A percentile compares a stretch with the other conserved stretches of the same genome.
Conservation (phyloP, 2,888 invertebrate genomes). For the Tromatobia lineatoria region DNA sequence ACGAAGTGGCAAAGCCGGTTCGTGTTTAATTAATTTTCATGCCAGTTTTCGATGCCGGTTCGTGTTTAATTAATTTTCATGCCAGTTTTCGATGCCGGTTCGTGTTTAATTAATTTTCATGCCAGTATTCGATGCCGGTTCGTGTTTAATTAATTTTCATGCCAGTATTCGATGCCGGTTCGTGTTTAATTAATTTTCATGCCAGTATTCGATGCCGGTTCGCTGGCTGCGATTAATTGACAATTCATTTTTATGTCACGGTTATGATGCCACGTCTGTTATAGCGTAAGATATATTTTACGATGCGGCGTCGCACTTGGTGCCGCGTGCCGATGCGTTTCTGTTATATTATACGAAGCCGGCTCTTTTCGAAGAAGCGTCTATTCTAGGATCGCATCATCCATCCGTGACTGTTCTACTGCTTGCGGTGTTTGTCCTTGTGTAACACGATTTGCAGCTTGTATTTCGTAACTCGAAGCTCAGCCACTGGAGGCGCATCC, state of each 20-base stretch:
- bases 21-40: neutral
- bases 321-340: neutral
- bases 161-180: no score
- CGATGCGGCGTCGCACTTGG: neutral
- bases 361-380: conserved; percentile 34
- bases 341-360: neutral
- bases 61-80: no score
- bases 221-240: neutral
- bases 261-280: neutral
- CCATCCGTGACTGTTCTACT: conserved; percentile 18
- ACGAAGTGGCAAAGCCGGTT: conserved; percentile 46
- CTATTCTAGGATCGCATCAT: conserved; percentile 60
- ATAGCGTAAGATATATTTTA: neutral
- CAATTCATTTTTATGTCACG: conserved; percentile 28
- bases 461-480: conserved; percentile 58
- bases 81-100: no score
- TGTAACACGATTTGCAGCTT: conserved; percentile 53
- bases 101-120: neutral
- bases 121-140: conserved; percentile 45
- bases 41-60: neutral
- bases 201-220: neutral
- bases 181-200: neutral
- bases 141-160: neutral
- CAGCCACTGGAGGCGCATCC: conserved; percentile 26
- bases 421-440: conserved; percentile 42